Conservation (phyloP, 2,113 vertebrate genomes). For the Phycodurus eques region DNA sequence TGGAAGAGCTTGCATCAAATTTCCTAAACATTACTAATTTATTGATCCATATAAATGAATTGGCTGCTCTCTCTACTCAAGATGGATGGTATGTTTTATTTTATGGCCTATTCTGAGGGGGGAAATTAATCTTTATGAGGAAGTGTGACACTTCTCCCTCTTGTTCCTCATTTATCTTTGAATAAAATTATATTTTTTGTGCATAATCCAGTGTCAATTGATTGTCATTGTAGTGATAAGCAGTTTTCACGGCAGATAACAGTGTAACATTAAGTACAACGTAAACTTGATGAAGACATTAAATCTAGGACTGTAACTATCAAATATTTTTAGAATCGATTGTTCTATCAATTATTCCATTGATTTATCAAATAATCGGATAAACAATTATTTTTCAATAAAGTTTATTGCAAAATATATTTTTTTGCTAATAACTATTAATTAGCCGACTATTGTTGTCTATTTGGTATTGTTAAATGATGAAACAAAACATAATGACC, state of each 20-base stretch:
- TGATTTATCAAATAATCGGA: too few species aligned
- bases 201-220: neutral
- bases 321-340: too few species aligned
- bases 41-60: constrained; percentile 5
- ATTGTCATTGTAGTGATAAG: neutral
- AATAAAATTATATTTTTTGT: neutral
- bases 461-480: too few species aligned
- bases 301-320: too few species aligned
- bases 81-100: neutral
- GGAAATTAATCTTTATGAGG: neutral
- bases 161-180: neutral
- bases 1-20: neutral
- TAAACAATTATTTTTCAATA: too few species aligned
- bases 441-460: too few species aligned
- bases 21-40: neutral
- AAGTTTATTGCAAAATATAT: too few species aligned
- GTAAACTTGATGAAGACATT: too few species aligned
- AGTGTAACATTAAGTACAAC: neutral
- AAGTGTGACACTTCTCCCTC: neutral
- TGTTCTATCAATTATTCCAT: too few species aligned
- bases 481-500: too few species aligned
- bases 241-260: neutral
- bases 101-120: neutral
- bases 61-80: too few species aligned
- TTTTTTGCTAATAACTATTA: too few species aligned